Evolutionary conservation across 92 coral and sea anemone genomes (phyloP), one percentile per base, ranked within the genome.

Genomic region (Virgularia gustaviana): DNA sequence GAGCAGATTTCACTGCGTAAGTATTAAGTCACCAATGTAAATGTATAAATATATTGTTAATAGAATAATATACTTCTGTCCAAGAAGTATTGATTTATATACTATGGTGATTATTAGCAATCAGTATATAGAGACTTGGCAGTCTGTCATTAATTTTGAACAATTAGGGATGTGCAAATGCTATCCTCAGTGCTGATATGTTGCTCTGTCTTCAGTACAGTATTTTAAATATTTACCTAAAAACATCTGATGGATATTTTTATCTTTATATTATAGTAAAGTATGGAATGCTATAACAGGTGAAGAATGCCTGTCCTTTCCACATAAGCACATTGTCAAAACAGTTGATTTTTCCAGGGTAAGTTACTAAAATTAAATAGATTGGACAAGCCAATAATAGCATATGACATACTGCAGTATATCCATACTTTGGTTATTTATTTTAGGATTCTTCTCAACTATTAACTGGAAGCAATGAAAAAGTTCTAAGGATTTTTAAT

Each of bases 1-100:
- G 96, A 20, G 98, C 98, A 23, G 98, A 92, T 65, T 92, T 92
- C 49, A 68, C 98, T 77, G 98, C 98, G 89, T 90, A 79, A 63
- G 96, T 83, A n/a, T n/a, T n/a, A n/a, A n/a, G n/a, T n/a, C n/a
- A n/a, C n/a, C n/a, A n/a, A n/a, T n/a, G n/a, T n/a, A n/a, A n/a
- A n/a, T n/a, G n/a, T n/a, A n/a, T n/a, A n/a, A n/a, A n/a, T n/a
- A n/a, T n/a, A n/a, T n/a, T n/a, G n/a, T n/a, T n/a, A n/a, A n/a
- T n/a, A n/a, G n/a, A n/a, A n/a, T n/a, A n/a, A n/a, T n/a, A n/a
- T n/a, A n/a, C n/a, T n/a, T n/a, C n/a, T n/a, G n/a, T n/a, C n/a
- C n/a, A n/a, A n/a, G n/a, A n/a, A n/a, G n/a, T n/a, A n/a, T n/a
- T n/a, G n/a, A n/a, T n/a, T n/a, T n/a, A n/a, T n/a, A n/a, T n/a